Conservation (phyloP, 2,113 vertebrate species). For the Sminthopsis crassicaudata region DNA sequence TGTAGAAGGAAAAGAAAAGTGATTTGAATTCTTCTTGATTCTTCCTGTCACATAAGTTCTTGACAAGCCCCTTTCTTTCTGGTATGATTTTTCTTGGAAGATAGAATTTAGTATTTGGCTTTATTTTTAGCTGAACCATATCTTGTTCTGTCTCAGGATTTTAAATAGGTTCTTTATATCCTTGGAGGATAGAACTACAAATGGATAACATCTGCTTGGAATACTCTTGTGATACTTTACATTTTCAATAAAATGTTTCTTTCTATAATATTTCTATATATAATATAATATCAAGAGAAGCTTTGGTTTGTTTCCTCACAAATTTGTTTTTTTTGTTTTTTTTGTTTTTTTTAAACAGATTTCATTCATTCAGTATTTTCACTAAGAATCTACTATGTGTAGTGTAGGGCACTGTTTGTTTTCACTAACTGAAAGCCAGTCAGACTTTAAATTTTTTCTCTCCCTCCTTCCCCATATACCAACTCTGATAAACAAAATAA, state of each 20-base stretch:
- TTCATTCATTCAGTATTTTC: neutral
- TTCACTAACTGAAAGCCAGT: neutral
- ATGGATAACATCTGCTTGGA: slow-evolving; percentile 39
- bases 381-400: too few relatives aligned
- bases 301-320: slow-evolving; percentile 45
- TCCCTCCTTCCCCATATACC: neutral
- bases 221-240: slow-evolving; percentile 7
- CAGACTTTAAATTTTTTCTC: neutral
- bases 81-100: slow-evolving; percentile 47
- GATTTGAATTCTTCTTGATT: slow-evolving; percentile 14
- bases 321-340: slow-evolving; percentile 69
- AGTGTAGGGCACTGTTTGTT: neutral
- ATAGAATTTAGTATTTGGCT: slow-evolving; percentile 54
- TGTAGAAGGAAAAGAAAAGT: slow-evolving; percentile 29
- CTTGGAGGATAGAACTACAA: slow-evolving; percentile 31
- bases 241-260: slow-evolving; percentile 28
- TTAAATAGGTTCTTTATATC: slow-evolving; percentile 27
- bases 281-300: slow-evolving; percentile 64
- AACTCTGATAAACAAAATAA: slow-evolving; percentile 66
- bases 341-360: slow-evolving; percentile 60
- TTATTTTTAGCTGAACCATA: slow-evolving; percentile 52
- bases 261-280: neutral
- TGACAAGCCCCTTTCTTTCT: slow-evolving; percentile 13
- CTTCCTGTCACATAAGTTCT: slow-evolving; percentile 6
- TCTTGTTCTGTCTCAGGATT: slow-evolving; percentile 27